phyloP scores from a whole-genome alignment of 2,797 vertebrate species.

The Odontamblyopus rebecca region DNA sequence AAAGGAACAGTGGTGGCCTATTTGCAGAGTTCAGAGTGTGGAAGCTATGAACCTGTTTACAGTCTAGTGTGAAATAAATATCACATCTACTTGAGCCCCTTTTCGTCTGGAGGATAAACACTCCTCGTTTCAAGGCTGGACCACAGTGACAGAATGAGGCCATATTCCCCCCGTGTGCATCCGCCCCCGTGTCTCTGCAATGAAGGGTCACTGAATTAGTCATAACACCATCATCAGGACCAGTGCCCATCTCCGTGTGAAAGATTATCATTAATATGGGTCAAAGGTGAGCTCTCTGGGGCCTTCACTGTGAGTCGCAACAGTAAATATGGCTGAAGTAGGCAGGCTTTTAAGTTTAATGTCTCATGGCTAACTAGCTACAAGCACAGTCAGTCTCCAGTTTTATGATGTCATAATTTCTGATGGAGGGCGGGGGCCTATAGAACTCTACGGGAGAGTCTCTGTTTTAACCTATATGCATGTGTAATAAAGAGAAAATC shows the following conservation, averaged over 20 bases:
- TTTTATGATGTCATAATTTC: too few species aligned
- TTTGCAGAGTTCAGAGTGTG: too few species aligned
- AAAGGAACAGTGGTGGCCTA: too few species aligned
- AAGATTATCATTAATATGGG: not conserved
- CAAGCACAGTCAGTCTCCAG: too few species aligned
- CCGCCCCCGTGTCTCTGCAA: not conserved
- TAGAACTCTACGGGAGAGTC: too few species aligned
- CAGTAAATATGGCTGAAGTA: not conserved
- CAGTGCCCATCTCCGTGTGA: not conserved
- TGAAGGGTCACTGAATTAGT: slow-evolving; percentile 22
- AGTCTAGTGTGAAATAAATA: not conserved
- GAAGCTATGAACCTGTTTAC: too few species aligned
- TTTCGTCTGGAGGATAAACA: slow-evolving; percentile 3
- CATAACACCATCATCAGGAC: not conserved
- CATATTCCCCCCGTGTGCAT: slow-evolving; percentile 1
- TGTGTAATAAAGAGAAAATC: too few species aligned
- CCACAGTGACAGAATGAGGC: slow-evolving; percentile 7
- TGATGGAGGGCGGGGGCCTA: too few species aligned
- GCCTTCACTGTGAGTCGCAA: not conserved
- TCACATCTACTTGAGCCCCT: not conserved
- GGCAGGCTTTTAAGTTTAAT: not conserved
- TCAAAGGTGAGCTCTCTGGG: not conserved
- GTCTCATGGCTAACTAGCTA: too few species aligned
- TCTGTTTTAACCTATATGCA: too few species aligned
- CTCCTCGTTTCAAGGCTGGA: not conserved